These are phyloP conservation scores for Liodrosophila aerea DNA, from an alignment of 2,888 invertebrate genomes.

Conservation along the genomic window DNA sequence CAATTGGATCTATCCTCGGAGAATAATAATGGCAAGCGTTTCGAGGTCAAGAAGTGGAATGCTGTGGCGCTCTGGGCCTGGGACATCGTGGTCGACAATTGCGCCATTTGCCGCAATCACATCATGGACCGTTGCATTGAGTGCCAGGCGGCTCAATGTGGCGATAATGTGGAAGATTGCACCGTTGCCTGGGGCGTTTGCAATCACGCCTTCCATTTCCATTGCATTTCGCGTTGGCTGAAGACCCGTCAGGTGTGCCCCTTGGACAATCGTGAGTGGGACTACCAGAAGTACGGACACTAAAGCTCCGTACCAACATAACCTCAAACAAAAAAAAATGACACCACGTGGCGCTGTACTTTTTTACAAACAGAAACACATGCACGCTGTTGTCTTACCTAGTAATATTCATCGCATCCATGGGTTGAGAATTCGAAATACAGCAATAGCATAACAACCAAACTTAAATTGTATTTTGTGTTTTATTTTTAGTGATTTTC, in stretches of 20 bases:
- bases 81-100: slow-evolving; percentile 33
- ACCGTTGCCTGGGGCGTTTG: slow-evolving; percentile 41
- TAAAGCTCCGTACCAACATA: slow-evolving; percentile 2
- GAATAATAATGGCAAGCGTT: slow-evolving; percentile 8
- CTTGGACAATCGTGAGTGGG: slow-evolving; percentile 43
- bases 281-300: slow-evolving; percentile 26
- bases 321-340: no score
- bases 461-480: background rate
- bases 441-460: no score
- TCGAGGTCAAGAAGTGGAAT: slow-evolving; percentile 16
- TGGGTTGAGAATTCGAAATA: no score
- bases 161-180: slow-evolving; percentile 12
- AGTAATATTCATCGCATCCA: no score
- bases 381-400: no score
- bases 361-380: no score
- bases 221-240: slow-evolving; percentile 47
- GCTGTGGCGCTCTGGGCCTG: slow-evolving; percentile 23
- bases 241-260: slow-evolving; percentile 32
- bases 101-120: slow-evolving; percentile 47
- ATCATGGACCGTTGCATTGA: slow-evolving; percentile 44
- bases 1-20: no score
- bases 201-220: slow-evolving; percentile 41
- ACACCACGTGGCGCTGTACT: no score
- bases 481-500: background rate
- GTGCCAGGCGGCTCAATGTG: slow-evolving; percentile 32